Evolutionary conservation across 2,888 invertebrate species (phyloP), one percentile per base, ranked within the genome.

Genomic region (Cepaea hortensis): DNA sequence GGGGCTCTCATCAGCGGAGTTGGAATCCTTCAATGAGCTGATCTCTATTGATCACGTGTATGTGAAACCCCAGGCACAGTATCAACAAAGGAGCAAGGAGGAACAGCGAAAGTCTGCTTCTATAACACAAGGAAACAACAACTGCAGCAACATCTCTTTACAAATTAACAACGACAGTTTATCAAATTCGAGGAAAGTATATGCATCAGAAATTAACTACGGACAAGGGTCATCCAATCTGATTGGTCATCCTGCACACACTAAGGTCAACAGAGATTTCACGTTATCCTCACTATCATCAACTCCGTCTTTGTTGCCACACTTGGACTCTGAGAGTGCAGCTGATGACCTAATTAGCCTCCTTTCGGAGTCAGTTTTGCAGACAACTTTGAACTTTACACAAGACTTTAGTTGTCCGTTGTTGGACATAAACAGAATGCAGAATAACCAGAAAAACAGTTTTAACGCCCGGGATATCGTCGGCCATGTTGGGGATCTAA

Each of bases 1-100:
- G 95, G 95, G 95, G 94, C 91, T 94, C 94, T 87, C 94, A 94
- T 55, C 94, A 94, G 92, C 93, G 91, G 92, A 94, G 92, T 82
- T 95, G 95, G 95, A 95, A 94, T 94, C 95, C 94, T 90, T 94
- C 94, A 94, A 94, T 92, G 94, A 95, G 93, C 92, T 94, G 92
- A 94, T 94, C 75, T 93, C 92, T 83, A 93, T 93, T 91, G 94
- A 94, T 86, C 94, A 94, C 89, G 89, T 92, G 50, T 94, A 94
- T 89, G 91, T 91, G 88, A 94, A 93, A 88, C 88, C 91, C 81
- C 89, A 90, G 88, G 76, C 7, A 46, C 68, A 4, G 13, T 11
- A 13, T 46, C 73, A 46, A 5, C 46, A 73, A 11, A 73, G 46
- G 46, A 46, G 11, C 7, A 73, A 46, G 18, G 73, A 73, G 75